Evolutionary conservation across 2,888 invertebrate species (phyloP).

Genomic region (Geophilus truncorum): DNA sequence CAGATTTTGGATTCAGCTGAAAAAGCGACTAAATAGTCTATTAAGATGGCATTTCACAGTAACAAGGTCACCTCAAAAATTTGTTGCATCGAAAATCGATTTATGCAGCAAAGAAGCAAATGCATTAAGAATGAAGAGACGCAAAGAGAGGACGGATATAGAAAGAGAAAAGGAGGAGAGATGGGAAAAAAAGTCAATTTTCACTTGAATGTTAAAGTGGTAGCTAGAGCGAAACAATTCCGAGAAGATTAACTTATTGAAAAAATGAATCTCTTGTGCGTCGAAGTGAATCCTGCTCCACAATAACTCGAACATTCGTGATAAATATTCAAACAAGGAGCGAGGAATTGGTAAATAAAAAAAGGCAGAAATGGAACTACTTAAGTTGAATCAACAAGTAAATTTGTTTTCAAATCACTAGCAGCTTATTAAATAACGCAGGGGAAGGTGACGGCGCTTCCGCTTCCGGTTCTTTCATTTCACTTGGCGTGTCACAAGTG

Average conservation of each 20-base stretch:
- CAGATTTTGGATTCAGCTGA: no score
- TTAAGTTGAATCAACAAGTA: background rate
- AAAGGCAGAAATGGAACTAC: background rate
- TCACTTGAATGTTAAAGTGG: background rate
- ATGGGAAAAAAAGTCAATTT: background rate
- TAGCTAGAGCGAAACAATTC: background rate
- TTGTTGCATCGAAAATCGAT: background rate
- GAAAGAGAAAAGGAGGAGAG: background rate
- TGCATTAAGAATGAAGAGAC: background rate
- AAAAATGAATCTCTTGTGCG: background rate
- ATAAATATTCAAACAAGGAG: background rate
- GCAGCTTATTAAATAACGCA: background rate
- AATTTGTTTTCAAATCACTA: background rate
- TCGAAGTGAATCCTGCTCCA: background rate
- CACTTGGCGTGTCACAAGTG: constrained; percentile 7
- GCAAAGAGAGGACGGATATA: no score
- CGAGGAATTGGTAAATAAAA: background rate
- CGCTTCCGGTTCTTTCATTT: constrained; percentile 7
- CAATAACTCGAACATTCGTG: background rate
- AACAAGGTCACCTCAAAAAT: background rate
- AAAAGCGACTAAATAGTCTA: background rate
- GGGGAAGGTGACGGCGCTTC: background rate
- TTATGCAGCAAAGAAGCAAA: background rate
- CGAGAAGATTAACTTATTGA: background rate
- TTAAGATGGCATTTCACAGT: background rate